phyloP scores from a whole-genome alignment of 2,797 vertebrate genomes.

The Artibeus lituratus region DNA sequence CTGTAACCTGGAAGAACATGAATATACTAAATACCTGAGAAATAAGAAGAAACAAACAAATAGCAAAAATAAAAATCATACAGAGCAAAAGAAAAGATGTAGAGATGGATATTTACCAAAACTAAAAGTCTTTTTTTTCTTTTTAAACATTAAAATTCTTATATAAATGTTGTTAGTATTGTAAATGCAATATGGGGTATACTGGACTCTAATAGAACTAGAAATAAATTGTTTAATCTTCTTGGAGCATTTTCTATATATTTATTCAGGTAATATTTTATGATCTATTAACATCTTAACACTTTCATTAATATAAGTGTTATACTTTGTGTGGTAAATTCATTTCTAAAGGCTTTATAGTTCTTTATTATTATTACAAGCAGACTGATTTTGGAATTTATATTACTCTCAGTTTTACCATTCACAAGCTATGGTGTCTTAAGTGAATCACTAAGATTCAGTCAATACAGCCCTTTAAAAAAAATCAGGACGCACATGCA shows the following conservation, averaged over 20 bases:
- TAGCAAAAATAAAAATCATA: background rate
- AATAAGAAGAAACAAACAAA: background rate
- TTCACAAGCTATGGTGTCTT: background rate
- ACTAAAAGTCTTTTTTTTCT: background rate
- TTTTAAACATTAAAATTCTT: background rate
- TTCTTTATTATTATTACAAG: background rate
- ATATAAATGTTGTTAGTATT: constrained; percentile 37
- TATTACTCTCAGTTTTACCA: background rate
- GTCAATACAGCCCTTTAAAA: background rate
- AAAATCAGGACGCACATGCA: background rate
- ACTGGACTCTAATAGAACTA: background rate
- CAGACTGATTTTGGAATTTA: background rate
- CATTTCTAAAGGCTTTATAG: background rate
- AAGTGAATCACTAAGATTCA: background rate
- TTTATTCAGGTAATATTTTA: background rate
- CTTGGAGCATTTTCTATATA: background rate
- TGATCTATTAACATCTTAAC: background rate
- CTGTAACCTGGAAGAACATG: background rate
- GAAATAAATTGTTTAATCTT: background rate
- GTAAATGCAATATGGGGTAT: constrained; percentile 44
- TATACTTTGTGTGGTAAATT: background rate
- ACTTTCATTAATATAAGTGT: background rate
- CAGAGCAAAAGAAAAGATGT: background rate
- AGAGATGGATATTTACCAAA: background rate
- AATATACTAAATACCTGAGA: background rate